Percentiles rank a stretch among this genome's conserved stretches.
phyloP scores from a whole-genome alignment of 2,113 vertebrate genomes.

The Dromas ardeola region DNA sequence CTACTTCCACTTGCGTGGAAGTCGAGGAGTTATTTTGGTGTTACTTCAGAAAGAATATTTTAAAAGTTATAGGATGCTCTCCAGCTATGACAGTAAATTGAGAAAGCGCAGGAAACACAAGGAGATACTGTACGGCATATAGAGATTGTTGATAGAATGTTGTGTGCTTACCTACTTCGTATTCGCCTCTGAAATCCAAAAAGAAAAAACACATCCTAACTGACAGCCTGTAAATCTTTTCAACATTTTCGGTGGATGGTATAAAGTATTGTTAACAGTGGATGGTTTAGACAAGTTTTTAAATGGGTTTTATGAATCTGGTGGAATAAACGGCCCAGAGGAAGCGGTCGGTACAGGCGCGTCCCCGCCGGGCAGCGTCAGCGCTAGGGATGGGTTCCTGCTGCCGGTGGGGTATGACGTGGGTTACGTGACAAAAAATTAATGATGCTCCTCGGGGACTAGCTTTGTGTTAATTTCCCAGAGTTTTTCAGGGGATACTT shows the following conservation, averaged over 20 bases:
- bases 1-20: not conserved
- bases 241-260: not conserved
- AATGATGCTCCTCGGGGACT: not conserved
- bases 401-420: not conserved
- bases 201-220: not conserved
- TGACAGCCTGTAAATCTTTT: not conserved
- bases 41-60: not conserved
- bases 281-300: not conserved
- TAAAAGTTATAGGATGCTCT: not conserved
- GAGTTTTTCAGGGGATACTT: not conserved
- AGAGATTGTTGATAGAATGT: not conserved
- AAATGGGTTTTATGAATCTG: not conserved
- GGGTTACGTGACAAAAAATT: not conserved
- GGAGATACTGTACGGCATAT: not conserved
- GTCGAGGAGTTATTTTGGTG: not conserved
- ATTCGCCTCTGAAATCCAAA: not conserved
- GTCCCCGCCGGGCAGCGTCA: accelerated
- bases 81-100: not conserved
- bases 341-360: not conserved
- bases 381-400: accelerated
- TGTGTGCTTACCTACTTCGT: not conserved
- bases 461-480: not conserved
- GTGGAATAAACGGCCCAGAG: not conserved
- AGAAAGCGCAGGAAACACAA: not conserved
- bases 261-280: not conserved